Percentiles rank a stretch among this genome's conserved stretches.
Conservation (phyloP, 2,888 invertebrate genomes). For the Iphiclides podalirius region DNA sequence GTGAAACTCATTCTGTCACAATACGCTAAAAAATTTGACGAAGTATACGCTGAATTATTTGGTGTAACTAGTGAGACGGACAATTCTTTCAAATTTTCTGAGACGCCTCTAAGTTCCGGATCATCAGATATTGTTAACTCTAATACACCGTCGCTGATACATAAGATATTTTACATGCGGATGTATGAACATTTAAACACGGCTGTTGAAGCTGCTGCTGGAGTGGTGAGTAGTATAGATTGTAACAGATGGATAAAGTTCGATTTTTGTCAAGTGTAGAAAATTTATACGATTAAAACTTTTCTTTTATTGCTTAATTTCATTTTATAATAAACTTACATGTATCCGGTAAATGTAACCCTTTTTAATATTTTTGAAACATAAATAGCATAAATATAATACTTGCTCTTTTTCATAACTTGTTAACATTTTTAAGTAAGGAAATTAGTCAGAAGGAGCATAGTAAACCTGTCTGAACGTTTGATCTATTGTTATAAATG, state of each 20-base stretch:
- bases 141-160: constrained; percentile 25
- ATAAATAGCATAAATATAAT: too few species aligned
- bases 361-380: too few species aligned
- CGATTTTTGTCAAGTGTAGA: constrained; percentile 50
- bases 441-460: too few species aligned
- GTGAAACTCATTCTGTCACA: constrained; percentile 47
- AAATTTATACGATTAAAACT: too few species aligned
- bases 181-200: constrained; percentile 48
- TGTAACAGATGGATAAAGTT: constrained; percentile 66
- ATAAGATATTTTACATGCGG: constrained; percentile 52
- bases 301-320: too few species aligned
- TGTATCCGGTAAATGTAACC: too few species aligned
- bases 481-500: too few species aligned
- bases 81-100: neutral
- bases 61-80: constrained; percentile 22
- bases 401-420: too few species aligned
- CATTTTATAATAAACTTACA: too few species aligned
- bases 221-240: constrained; percentile 63
- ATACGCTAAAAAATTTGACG: constrained; percentile 54
- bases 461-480: too few species aligned
- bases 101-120: constrained; percentile 11
- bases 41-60: constrained; percentile 43
- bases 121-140: constrained; percentile 3
- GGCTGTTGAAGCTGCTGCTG: constrained; percentile 56
- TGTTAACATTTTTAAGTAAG: too few species aligned